phyloP scores from a whole-genome alignment of 2,888 invertebrate genomes.

The Bruchidius siliquastri region DNA sequence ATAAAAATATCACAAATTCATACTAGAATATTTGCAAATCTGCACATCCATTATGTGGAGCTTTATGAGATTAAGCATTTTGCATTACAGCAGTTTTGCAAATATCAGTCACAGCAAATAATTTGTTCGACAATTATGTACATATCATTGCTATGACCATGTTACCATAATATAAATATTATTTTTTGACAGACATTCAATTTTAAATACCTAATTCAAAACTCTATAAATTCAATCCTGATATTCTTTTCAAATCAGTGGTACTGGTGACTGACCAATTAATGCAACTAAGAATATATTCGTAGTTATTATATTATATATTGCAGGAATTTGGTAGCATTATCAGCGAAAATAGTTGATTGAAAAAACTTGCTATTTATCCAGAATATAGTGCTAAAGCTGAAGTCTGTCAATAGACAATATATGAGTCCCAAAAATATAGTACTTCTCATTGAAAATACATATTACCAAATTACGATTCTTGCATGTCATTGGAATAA shows the following conservation, averaged over 20 bases:
- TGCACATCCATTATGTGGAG: background rate
- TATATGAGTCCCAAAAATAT: background rate
- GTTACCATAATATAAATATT: background rate
- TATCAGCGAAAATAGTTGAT: too few species aligned
- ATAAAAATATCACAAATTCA: constrained; percentile 1
- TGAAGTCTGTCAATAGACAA: background rate
- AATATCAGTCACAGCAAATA: background rate
- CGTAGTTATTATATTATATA: too few species aligned
- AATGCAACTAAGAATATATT: too few species aligned
- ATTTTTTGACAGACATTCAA: background rate
- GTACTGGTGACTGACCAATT: too few species aligned
- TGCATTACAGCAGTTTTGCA: background rate
- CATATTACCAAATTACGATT: background rate
- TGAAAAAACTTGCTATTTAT: too few species aligned
- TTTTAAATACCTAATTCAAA: too few species aligned
- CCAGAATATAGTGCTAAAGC: background rate
- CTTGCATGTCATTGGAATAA: background rate
- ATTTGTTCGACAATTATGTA: background rate
- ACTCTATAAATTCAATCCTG: too few species aligned
- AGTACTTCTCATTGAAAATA: background rate
- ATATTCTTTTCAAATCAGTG: too few species aligned
- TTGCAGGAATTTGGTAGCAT: too few species aligned
- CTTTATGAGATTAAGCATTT: background rate
- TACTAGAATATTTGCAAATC: background rate
- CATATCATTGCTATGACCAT: background rate